Conservation (phyloP, 2,797 vertebrate species). For the Pseudochirops cupreus region DNA sequence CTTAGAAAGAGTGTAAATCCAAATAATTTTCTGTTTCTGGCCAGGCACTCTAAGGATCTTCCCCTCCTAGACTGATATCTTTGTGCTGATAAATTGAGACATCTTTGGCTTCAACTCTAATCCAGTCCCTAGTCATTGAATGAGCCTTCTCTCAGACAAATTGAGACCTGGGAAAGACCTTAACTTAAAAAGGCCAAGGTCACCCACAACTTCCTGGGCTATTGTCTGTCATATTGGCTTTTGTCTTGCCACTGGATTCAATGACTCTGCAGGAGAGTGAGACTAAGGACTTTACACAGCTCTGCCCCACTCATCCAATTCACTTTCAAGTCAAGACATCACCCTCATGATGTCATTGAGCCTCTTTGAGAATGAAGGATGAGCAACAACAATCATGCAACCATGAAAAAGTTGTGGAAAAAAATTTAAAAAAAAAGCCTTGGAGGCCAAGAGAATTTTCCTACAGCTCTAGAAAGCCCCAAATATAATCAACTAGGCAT, state of each 20-base stretch:
- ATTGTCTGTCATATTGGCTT: neutral
- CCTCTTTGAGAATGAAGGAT: neutral
- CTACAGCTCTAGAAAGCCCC: constrained; percentile 37
- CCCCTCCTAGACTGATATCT: neutral
- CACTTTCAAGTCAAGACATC: neutral
- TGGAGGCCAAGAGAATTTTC: constrained; percentile 38
- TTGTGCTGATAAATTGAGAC: neutral
- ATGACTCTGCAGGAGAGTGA: neutral
- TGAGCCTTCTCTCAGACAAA: neutral
- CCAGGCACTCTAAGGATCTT: neutral
- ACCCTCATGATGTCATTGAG: neutral
- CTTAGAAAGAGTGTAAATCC: neutral
- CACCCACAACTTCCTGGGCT: neutral
- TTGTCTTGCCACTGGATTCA: neutral
- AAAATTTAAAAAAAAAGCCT: constrained; percentile 21
- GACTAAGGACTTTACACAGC: neutral
- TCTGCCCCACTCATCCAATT: neutral
- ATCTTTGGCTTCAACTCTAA: neutral
- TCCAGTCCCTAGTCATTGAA: neutral
- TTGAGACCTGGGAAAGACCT: neutral
- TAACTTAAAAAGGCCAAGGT: neutral
- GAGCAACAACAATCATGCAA: neutral
- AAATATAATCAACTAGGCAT: rapidly evolving
- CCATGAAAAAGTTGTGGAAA: neutral
- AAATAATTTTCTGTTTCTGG: neutral